Base-by-base conservation (phyloP, 2,888 invertebrate genomes). In the Saturnia pavonia region DNA sequence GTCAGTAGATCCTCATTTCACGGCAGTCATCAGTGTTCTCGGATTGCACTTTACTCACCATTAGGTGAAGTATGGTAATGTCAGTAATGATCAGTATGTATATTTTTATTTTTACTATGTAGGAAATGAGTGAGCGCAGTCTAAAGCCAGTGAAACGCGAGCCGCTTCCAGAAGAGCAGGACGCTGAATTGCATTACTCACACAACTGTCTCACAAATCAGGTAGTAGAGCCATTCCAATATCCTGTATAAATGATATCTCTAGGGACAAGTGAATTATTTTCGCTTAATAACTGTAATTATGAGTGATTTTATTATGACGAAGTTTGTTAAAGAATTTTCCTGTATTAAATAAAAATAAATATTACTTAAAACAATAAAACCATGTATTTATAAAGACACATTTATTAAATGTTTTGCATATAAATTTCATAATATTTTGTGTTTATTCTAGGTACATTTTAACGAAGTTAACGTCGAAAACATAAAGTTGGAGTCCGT, bases 51-150 rank as follows among this genome's bases (percentile, higher is more conserved):
- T 51, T 11, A 16, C 45, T 57, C 43, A 65, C 12, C 12, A 25
- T 11, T 25, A 57, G 14, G 25, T 25, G 48, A 57, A 1, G 2
- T 14, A 1, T 25, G 12, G 16, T 25, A 3, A 57, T 25, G 1
- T 57, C 0, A 54, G 9, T 54, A 9, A 48, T 48, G 14, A 48
- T 48, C 22, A 1, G 19, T 22, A 1, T n/a, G n/a, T n/a, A n/a
- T n/a, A n/a, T 54, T 54, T n/a, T 12, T 11, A 67, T n/a, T 63
- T 69, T 71, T 25, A 70, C 69, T 74, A 74, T 72, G 43, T 74
- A 91, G 91, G 91, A 87, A 79, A 94, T 94, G 93, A 88, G 90
- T 74, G 88, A 89, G 71, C 77, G 87, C 82, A 88, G 85, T 71
- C 73, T 79, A 73, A 77, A 78, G 73, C 82, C 76, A 74, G 88